Evolutionary conservation across 23 tunicate species (phyloP).

Genomic region (Halocynthia aurantium): DNA sequence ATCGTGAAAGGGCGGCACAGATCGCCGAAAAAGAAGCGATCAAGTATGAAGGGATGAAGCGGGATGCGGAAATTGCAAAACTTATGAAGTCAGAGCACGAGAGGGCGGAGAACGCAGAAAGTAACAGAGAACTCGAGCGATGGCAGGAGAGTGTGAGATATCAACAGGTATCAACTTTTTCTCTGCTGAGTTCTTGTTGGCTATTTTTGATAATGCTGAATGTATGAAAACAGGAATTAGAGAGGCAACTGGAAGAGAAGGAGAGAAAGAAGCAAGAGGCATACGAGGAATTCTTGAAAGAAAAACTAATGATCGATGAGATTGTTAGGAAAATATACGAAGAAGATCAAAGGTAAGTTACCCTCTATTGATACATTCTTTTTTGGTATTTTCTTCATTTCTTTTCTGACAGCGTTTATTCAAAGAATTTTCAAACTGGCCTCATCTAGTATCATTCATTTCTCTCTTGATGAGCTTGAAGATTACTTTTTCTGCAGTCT

Average conservation of each 20-base stretch:
- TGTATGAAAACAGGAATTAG: conserved; percentile 39
- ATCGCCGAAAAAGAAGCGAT: conserved; percentile 81
- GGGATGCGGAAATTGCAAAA: conserved; percentile 60
- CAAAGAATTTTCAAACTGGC: no score
- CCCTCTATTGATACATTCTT: neutral
- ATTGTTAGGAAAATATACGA: conserved; percentile 97
- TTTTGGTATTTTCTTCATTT: neutral
- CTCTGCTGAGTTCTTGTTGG: neutral
- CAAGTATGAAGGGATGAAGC: conserved; percentile 53
- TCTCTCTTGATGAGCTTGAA: no score
- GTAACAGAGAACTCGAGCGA: conserved; percentile 44
- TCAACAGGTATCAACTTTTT: conserved; percentile 17
- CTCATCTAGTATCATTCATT: no score
- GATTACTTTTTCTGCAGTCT: no score
- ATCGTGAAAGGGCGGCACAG: conserved; percentile 91
- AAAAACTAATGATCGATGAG: conserved; percentile 95
- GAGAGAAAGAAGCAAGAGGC: conserved; percentile 88
- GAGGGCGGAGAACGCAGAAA: conserved; percentile 72
- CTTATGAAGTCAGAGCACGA: conserved; percentile 68
- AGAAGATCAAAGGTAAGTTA: conserved; percentile 69
- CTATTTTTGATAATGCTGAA: neutral
- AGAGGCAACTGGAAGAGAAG: conserved; percentile 87
- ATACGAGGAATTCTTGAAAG: conserved; percentile 94
- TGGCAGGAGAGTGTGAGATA: conserved; percentile 80
- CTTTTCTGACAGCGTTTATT: neutral